A percentile compares a stretch with the other conserved stretches of the same genome.
Evolutionary conservation across 64 coral and sea anemone genomes (phyloP).

Genomic region (Stichodactyla mertensii): DNA sequence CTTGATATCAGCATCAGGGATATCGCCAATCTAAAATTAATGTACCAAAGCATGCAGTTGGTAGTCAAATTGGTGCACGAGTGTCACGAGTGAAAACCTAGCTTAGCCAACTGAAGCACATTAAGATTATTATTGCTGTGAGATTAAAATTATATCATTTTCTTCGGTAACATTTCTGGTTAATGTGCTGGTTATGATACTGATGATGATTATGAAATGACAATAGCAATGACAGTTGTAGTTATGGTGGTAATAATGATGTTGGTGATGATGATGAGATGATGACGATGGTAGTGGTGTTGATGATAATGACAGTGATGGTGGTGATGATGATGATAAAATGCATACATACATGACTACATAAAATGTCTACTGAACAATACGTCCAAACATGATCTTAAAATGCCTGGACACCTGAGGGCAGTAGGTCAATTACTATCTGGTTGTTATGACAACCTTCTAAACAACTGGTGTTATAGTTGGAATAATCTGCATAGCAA

Average conservation of each 20-base stretch:
- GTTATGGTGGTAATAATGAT: neutral
- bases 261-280: neutral
- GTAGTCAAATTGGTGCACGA: no score
- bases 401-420: constrained; percentile 66
- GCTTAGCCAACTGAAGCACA: no score
- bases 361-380: constrained; percentile 45
- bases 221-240: no score
- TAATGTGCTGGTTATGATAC: neutral
- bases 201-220: neutral
- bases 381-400: constrained; percentile 66
- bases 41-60: no score
- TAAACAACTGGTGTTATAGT: neutral
- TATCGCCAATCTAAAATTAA: constrained; percentile 78
- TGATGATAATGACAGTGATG: no score
- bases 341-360: no score
- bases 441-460: constrained; percentile 70
- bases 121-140: no score
- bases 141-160: no score
- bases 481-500: constrained; percentile 28
- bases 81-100: no score
- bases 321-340: no score
- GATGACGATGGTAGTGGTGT: neutral
- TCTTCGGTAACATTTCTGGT: neutral
- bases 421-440: constrained; percentile 25
- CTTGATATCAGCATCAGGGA: constrained; percentile 89